Conservation (phyloP, 1,140 invertebrate genomes). For the Coelopa frigida region DNA sequence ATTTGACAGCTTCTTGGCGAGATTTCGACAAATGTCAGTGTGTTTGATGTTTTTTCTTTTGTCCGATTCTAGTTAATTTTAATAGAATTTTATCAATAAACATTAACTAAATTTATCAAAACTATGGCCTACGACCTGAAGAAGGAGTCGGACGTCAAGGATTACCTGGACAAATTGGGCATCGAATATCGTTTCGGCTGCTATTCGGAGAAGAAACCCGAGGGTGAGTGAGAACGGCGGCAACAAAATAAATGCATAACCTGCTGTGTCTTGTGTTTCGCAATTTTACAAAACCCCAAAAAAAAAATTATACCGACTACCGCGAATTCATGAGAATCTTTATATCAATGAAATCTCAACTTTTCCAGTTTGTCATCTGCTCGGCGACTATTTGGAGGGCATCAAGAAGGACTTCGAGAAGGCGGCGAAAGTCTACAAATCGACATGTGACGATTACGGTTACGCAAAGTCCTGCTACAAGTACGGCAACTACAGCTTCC, state of each 20-base stretch:
- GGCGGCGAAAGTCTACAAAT: conserved; percentile 70
- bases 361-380: conserved; percentile 77
- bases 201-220: conserved; percentile 70
- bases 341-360: too few species aligned
- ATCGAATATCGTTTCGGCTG: conserved; percentile 89
- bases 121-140: conserved; percentile 66
- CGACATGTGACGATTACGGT: conserved; percentile 77
- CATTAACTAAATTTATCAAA: too few species aligned
- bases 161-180: conserved; percentile 81
- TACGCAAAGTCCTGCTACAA: conserved; percentile 79
- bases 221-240: conserved; percentile 52
- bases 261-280: neutral
- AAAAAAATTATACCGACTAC: too few species aligned
- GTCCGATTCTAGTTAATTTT: neutral
- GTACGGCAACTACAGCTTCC: conserved; percentile 62
- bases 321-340: neutral
- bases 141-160: conserved; percentile 74
- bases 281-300: too few species aligned
- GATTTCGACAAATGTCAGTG: too few species aligned
- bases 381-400: conserved; percentile 80
- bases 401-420: conserved; percentile 72
- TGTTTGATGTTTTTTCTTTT: too few species aligned
- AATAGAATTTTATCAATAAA: neutral
- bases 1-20: too few species aligned
- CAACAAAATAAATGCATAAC: conserved; percentile 5